Base-by-base conservation (phyloP, 2,113 vertebrate species). In the Mobula birostris region DNA sequence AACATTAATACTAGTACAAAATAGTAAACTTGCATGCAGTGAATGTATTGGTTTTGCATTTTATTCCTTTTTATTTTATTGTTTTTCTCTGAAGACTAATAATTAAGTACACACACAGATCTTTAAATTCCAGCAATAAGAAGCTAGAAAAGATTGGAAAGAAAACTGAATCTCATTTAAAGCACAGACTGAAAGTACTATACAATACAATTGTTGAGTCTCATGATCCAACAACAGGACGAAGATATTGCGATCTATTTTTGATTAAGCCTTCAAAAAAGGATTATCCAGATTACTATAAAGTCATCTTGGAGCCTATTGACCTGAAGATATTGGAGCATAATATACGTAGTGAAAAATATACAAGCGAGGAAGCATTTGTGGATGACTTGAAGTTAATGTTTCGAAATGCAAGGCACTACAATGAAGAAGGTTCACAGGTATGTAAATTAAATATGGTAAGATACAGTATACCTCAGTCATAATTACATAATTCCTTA, bases 201-300 rank as follows among this genome's bases (percentile, higher is more conserved):
- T 97, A 98, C 94, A 97, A 97, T 14, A 96, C 97, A 0, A 98
- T 99, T 95, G 97, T 97, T 29, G 99, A 99, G 95, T 97, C 98
- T 15, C 98, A 98, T 83, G 98, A 99, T 94, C 96, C 97, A 0
- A 96, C 96, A 94, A 98, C 97, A 0, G 98, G 98, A 94, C 97
- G 99, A 90, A 96, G 99, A 82, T 97, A 99, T 94, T 99, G 98
- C 94, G 99, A 99, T 78, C 97, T 99, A 0, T 99, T 99, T 95
- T 99, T 98, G 98, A 97, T 99, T 95, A 99, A 99, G 94, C 99
- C 99, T 91, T 99, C 99, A 29, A 99, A 99, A 97, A 99, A 99
- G 95, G 99, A 99, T 96, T 99, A 99, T 94, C 98, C 99, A 24
- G 98, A 99, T 96, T 99, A 99, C 95, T 99, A 99, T 95, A 99